These are phyloP conservation scores for Pagrus major DNA, from an alignment of 2,113 vertebrate genomes.

Conservation along the genomic window DNA sequence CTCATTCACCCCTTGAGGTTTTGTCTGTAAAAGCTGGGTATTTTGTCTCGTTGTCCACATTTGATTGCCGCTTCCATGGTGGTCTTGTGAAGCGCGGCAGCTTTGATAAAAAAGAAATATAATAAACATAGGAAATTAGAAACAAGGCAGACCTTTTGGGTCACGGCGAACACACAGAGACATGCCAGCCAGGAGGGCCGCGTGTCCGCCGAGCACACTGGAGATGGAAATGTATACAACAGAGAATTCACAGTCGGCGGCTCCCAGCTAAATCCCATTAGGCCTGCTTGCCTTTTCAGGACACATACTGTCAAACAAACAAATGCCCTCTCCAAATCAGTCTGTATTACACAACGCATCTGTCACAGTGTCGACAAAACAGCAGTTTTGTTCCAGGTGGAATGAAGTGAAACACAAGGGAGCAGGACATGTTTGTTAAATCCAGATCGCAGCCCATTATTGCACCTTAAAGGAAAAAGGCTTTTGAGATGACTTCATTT, in stretches of 20 bases:
- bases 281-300: constrained; percentile 40
- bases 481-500: constrained; percentile 56
- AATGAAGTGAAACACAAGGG: constrained; percentile 42
- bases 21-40: constrained; percentile 75
- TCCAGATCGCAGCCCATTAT: constrained; percentile 37
- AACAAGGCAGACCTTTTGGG: constrained; percentile 70
- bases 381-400: constrained; percentile 41
- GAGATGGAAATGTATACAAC: constrained; percentile 69
- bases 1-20: constrained; percentile 67
- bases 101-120: constrained; percentile 77
- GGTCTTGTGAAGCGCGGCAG: constrained; percentile 68
- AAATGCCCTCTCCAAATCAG: constrained; percentile 36
- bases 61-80: constrained; percentile 78
- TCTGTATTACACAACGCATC: constrained; percentile 7
- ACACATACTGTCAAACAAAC: constrained; percentile 61
- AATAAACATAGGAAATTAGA: constrained; percentile 82
- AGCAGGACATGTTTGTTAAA: constrained; percentile 20
- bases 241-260: constrained; percentile 47
- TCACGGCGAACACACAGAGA: constrained; percentile 56
- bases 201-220: constrained; percentile 28
- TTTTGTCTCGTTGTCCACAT: constrained; percentile 78
- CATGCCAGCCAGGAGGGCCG: constrained; percentile 44
- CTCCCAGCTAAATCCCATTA: constrained; percentile 62
- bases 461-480: constrained; percentile 39
- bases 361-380: constrained; percentile 11